phyloP scores from a whole-genome alignment of 2,888 invertebrate species.

The Matsumyia berberina region DNA sequence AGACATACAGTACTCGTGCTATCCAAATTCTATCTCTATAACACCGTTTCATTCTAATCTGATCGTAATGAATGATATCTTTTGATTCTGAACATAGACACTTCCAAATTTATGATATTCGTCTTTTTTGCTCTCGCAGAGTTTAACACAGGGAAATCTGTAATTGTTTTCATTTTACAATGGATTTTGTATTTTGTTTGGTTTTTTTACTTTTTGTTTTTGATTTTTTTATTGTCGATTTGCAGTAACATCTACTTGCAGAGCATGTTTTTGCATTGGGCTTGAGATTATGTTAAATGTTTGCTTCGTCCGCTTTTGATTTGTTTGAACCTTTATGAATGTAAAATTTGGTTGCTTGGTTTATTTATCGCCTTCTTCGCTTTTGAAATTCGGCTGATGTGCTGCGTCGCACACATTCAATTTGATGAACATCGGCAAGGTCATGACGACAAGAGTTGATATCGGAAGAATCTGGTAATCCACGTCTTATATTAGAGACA shows the following conservation, averaged over 20 bases:
- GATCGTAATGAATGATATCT: slow-evolving; percentile 44
- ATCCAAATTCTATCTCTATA: slow-evolving; percentile 3
- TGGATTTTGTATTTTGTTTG: slow-evolving; percentile 15
- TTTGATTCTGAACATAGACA: slow-evolving; percentile 73
- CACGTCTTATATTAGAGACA: too few species aligned
- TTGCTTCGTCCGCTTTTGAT: slow-evolving; percentile 4
- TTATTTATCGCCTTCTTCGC: not conserved
- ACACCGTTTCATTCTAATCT: slow-evolving; percentile 19
- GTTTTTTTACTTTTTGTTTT: slow-evolving; percentile 1
- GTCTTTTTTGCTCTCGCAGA: slow-evolving; percentile 43
- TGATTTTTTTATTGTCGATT: slow-evolving; percentile 1
- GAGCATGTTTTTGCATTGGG: slow-evolving; percentile 35
- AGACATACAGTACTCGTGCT: slow-evolving; percentile 10
- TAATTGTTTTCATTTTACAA: slow-evolving; percentile 39
- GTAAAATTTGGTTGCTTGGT: not conserved
- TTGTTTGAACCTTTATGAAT: slow-evolving; percentile 8
- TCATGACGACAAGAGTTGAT: too few species aligned
- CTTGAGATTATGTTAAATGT: slow-evolving; percentile 24
- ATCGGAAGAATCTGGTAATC: too few species aligned
- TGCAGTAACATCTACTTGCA: slow-evolving; percentile 14
- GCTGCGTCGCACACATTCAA: too few species aligned
- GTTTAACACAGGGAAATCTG: slow-evolving; percentile 57
- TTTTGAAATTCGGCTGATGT: too few species aligned
- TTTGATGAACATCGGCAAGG: too few species aligned
- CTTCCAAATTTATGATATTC: slow-evolving; percentile 7